Percentiles rank a stretch among this genome's conserved stretches.
These are phyloP conservation scores for Uria aalge DNA, from an alignment of 2,113 vertebrate species.

Conservation along the genomic window DNA sequence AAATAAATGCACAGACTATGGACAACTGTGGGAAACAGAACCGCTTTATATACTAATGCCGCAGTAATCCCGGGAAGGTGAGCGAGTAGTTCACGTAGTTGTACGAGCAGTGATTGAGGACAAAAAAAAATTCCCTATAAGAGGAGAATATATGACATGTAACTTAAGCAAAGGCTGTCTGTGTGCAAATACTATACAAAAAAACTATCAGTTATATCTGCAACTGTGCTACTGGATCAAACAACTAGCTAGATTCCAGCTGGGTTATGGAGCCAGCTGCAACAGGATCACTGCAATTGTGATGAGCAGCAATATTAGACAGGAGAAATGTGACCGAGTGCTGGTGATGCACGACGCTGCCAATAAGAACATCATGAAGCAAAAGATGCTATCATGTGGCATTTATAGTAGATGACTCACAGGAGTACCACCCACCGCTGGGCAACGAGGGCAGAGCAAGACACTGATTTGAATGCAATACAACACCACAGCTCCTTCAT, in stretches of 20 bases:
- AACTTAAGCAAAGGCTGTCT: background rate
- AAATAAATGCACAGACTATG: background rate
- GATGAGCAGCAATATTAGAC: conserved; percentile 4
- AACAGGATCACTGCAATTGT: background rate
- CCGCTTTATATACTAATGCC: background rate
- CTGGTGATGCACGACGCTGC: background rate
- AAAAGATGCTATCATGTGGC: conserved; percentile 57
- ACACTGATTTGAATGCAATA: conserved; percentile 39
- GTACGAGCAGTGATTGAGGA: background rate
- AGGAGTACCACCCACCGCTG: conserved; percentile 13
- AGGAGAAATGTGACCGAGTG: conserved; percentile 16
- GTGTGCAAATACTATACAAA: background rate
- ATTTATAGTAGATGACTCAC: conserved; percentile 62
- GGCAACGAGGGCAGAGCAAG: conserved; percentile 10
- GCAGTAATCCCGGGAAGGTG: background rate
- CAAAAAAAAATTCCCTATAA: background rate
- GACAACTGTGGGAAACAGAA: conserved; percentile 42
- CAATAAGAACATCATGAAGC: conserved; percentile 46
- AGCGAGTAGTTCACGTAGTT: background rate
- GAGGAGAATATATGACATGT: background rate
- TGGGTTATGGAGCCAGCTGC: background rate
- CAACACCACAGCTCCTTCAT: conserved; percentile 16
- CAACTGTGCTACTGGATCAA: background rate
- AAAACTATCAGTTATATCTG: background rate
- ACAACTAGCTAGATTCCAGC: background rate